phyloP scores from a whole-genome alignment of 37 sponge, comb jelly and placozoan species.

The Ianthella basta region DNA sequence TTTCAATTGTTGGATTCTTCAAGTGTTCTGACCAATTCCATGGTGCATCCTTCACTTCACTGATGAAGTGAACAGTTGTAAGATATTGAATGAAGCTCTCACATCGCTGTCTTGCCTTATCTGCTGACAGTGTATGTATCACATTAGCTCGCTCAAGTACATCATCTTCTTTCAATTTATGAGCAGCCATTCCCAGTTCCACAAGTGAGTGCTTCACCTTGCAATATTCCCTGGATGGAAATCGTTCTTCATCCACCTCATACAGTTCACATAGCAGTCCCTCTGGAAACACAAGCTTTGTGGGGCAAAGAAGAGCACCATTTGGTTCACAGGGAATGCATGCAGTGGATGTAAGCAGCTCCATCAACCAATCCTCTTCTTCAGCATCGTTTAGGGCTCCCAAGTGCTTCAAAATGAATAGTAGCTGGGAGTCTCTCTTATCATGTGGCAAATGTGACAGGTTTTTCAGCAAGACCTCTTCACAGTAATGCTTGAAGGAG shows the following conservation, averaged over 20 bases:
- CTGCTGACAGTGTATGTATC: neutral
- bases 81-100: conserved; percentile 30
- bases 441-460: neutral
- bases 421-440: neutral
- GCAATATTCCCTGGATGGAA: conserved; percentile 37
- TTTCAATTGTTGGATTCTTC: neutral
- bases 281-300: conserved; percentile 32
- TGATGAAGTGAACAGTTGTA: neutral
- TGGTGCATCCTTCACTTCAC: neutral
- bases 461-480: neutral
- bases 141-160: conserved; percentile 53
- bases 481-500: neutral
- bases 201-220: neutral
- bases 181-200: conserved; percentile 43
- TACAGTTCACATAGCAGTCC: conserved; percentile 35
- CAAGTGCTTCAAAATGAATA: conserved; percentile 3
- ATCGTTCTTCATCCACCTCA: conserved; percentile 40
- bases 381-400: neutral
- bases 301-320: neutral
- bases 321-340: conserved; percentile 38
- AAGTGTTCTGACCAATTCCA: neutral
- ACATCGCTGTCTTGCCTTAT: conserved; percentile 36
- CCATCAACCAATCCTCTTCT: conserved; percentile 41
- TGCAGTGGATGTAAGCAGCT: conserved; percentile 9
- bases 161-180: conserved; percentile 27